These are phyloP conservation scores for Podotricha telesiphe DNA, from an alignment of 2,888 invertebrate genomes.

Conservation along the genomic window DNA sequence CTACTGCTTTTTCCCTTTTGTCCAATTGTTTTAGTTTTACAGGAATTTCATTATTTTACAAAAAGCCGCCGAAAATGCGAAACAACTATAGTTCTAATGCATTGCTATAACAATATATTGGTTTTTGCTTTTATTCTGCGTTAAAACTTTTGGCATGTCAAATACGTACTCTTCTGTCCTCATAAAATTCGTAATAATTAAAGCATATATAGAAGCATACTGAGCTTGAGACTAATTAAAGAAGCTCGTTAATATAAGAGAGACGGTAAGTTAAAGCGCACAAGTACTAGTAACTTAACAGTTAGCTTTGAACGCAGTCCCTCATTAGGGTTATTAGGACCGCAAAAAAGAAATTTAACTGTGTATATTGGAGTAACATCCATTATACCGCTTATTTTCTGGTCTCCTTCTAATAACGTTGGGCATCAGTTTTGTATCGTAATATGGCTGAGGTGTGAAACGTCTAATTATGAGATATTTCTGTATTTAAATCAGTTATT, in stretches of 20 bases:
- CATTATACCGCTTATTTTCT: conserved; percentile 3
- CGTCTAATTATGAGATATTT: not conserved
- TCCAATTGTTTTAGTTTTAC: too few relatives aligned
- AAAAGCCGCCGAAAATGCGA: too few relatives aligned
- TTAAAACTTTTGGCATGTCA: too few relatives aligned
- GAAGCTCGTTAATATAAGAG: not conserved
- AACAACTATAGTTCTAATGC: too few relatives aligned
- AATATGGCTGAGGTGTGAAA: not conserved
- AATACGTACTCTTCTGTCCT: too few relatives aligned
- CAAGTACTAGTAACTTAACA: not conserved
- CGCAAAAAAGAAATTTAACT: conserved; percentile 6
- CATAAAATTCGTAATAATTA: too few relatives aligned
- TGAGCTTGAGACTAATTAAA: not conserved
- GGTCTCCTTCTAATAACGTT: not conserved
- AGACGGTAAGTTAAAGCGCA: not conserved
- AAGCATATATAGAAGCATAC: not conserved
- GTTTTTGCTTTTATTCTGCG: too few relatives aligned
- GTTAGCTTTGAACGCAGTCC: not conserved
- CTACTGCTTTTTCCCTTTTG: too few relatives aligned
- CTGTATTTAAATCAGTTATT: too few relatives aligned
- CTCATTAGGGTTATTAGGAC: conserved; percentile 4
- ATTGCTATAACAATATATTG: too few relatives aligned
- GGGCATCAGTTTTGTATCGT: not conserved
- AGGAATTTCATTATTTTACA: too few relatives aligned
- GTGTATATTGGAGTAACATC: conserved; percentile 3